phyloP scores from a whole-genome alignment of 2,113 vertebrate species.

The Salvator merianae region DNA sequence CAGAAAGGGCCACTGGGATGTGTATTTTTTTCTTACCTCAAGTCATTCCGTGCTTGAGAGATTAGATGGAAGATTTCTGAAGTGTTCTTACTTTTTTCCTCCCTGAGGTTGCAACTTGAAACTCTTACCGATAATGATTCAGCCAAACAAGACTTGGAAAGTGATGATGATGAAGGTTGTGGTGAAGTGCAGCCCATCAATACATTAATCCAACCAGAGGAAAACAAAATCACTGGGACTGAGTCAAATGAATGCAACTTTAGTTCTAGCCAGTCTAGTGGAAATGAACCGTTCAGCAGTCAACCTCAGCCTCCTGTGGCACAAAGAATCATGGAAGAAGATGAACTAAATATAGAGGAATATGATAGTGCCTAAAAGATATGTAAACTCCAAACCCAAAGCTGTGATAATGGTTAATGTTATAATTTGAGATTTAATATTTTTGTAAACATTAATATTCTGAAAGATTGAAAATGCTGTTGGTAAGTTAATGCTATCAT shows the following conservation, averaged over 20 bases:
- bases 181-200: not conserved
- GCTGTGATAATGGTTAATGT: not conserved
- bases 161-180: constrained; percentile 63
- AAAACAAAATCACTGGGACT: not conserved
- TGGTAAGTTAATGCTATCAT: not conserved
- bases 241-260: constrained; percentile 22
- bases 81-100: not conserved
- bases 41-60: not conserved
- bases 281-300: constrained; percentile 79
- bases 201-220: not conserved
- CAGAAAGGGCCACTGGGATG: too few species aligned
- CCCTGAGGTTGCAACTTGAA: constrained; percentile 84
- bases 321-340: constrained; percentile 77
- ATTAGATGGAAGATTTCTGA: not conserved
- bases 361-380: constrained; percentile 82
- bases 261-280: constrained; percentile 70
- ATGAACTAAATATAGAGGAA: constrained; percentile 86
- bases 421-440: not conserved
- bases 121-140: constrained; percentile 85
- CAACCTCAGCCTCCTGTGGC: constrained; percentile 81
- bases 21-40: fast-evolving
- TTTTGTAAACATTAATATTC: constrained; percentile 11
- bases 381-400: fast-evolving
- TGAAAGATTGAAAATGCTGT: not conserved
- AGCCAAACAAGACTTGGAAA: constrained; percentile 70